Evolutionary conservation across 1,140 invertebrate genomes (phyloP), one percentile per base, ranked within the genome.

Genomic region (Eueides isabella): DNA sequence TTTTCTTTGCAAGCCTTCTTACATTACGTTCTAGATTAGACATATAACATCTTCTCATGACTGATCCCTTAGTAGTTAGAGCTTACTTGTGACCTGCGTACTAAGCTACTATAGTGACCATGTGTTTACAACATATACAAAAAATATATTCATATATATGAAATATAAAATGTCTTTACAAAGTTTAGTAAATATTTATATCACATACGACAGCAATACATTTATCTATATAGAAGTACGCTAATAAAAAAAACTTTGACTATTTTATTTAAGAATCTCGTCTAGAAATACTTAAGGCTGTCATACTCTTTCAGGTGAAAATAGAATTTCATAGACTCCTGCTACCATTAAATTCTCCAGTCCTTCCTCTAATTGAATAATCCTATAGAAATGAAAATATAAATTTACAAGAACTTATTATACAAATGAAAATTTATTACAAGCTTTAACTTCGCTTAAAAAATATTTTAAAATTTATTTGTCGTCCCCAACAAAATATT

Each of bases 41-140:
- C 71, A 55, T 12, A 55, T 5, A 11, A 55, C 23, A 55, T 55
- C 48, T 55, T 79, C 79, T 67, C 48, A 44, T 63, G 48, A 28
- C 73, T 85, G 81, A 28, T 75, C n/a, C 62, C 81, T 83, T 81
- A 66, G 83, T 81, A 74, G 63, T 71, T 76, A 75, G 74, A 71
- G 38, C 33, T 70, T 70, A 70, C 31, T 70, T 61, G 67, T 61
- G 33, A 26, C 67, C 68, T 62, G 55, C 48, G 55, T 61, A 77
- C 75, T 48, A n/a, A 6, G 1, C 48, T 55, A 55, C 48, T 55
- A 55, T 26, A 55, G 48, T 55, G 48, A 55, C 48, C 48, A 55
- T 55, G 48, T 55, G 11, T 55, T 55, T 55, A 23, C 7, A 23
- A 55, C 11, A 23, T 7, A 1, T 55, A 11, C 23, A 12, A 55